These are phyloP conservation scores for Brachyhypopomus occidentalis DNA, from an alignment of 2,113 vertebrate genomes.

Conservation along the genomic window DNA sequence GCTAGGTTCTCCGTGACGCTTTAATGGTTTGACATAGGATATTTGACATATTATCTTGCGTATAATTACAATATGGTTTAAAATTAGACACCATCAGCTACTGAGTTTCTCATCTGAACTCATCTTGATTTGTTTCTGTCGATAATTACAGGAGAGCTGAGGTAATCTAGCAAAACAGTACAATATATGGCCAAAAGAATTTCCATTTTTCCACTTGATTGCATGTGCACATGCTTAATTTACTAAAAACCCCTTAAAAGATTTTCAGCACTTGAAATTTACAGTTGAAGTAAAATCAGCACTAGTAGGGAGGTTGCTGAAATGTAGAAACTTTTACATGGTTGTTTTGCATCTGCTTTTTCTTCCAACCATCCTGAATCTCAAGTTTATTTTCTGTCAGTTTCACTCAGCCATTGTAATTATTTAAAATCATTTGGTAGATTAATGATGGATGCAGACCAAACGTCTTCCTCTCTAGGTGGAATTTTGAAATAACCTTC, in stretches of 20 bases:
- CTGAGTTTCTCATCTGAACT: slow-evolving; percentile 13
- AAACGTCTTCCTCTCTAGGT: background rate
- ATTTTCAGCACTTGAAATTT: background rate
- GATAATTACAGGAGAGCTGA: background rate
- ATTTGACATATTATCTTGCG: no score
- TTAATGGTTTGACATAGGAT: no score
- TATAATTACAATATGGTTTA: background rate
- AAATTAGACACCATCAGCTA: slow-evolving; percentile 10
- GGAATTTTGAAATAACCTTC: background rate
- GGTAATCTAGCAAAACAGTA: background rate
- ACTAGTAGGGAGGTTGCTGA: background rate
- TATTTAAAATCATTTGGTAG: background rate
- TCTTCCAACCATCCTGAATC: background rate
- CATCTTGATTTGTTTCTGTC: background rate
- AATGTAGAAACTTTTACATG: background rate
- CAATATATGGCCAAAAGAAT: background rate
- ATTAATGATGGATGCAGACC: background rate
- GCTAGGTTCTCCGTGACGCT: no score
- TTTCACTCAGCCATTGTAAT: background rate
- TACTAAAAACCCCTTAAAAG: background rate
- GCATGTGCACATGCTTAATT: background rate
- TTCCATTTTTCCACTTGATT: background rate
- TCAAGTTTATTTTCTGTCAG: background rate
- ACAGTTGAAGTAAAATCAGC: background rate
- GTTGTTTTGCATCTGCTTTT: background rate